Percentiles rank a stretch among this genome's conserved stretches.
Evolutionary conservation across 2,113 vertebrate species (phyloP).

Genomic region (Apaloderma vittatum): DNA sequence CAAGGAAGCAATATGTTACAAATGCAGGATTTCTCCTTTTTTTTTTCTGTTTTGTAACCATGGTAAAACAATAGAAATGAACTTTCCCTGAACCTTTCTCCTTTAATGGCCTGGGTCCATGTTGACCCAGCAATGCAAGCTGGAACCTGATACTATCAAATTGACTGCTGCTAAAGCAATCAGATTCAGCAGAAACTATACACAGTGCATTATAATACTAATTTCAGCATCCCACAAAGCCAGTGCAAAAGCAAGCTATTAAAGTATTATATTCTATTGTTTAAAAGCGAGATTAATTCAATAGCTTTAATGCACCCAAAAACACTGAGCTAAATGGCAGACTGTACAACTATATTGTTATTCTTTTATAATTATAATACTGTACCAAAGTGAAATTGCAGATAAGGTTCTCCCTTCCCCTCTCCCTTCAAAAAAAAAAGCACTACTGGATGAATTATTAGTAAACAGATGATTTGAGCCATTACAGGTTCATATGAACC

Average conservation of each 20-base stretch:
- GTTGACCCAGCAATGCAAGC: slow-evolving; percentile 92
- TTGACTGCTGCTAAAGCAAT: slow-evolving; percentile 94
- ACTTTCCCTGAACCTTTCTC: slow-evolving; percentile 99
- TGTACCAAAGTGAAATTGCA: slow-evolving; percentile 67
- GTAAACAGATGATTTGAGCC: slow-evolving; percentile 73
- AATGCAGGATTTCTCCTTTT: slow-evolving; percentile 86
- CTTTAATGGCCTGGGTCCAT: slow-evolving; percentile 93
- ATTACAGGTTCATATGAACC: slow-evolving; percentile 69
- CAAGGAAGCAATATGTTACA: slow-evolving; percentile 87
- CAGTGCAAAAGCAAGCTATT: slow-evolving; percentile 88
- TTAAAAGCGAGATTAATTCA: slow-evolving; percentile 84
- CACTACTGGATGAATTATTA: slow-evolving; percentile 65
- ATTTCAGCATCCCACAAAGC: slow-evolving; percentile 90
- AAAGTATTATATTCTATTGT: slow-evolving; percentile 90
- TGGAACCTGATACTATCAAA: slow-evolving; percentile 95
- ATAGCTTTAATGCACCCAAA: slow-evolving; percentile 74
- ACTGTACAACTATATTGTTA: slow-evolving; percentile 70
- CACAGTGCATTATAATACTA: slow-evolving; percentile 85
- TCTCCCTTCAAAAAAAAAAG: slow-evolving; percentile 25
- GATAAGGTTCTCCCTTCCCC: slow-evolving; percentile 71
- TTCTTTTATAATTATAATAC: slow-evolving; percentile 74
- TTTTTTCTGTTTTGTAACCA: slow-evolving; percentile 88
- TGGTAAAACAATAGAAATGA: slow-evolving; percentile 96
- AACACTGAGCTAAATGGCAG: slow-evolving; percentile 65
- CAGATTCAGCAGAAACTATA: slow-evolving; percentile 93